Conservation (phyloP, 1,140 invertebrate genomes). For the Scaptomyza graminum region DNA sequence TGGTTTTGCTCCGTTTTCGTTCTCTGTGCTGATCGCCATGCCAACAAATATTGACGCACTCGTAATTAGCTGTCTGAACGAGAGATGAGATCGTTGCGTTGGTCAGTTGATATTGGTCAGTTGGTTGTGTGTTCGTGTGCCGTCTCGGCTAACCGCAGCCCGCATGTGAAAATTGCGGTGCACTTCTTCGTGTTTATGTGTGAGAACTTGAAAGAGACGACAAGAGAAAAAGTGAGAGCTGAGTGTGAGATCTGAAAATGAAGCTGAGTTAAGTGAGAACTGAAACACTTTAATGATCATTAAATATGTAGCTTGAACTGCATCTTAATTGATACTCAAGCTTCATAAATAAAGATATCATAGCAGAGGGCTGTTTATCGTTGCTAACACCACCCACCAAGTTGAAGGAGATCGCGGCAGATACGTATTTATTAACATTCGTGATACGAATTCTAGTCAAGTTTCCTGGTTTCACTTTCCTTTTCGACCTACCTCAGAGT, state of each 20-base stretch:
- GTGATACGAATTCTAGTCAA: too few relatives aligned
- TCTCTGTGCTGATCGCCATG: slow-evolving; percentile 5
- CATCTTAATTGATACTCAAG: slow-evolving; percentile 27
- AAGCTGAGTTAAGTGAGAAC: slow-evolving; percentile 30
- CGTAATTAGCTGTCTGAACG: neutral
- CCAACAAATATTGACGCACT: neutral
- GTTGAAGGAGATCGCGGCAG: too few relatives aligned
- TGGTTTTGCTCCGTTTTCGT: slow-evolving; percentile 37
- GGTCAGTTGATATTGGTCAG: slow-evolving; percentile 27
- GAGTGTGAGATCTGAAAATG: slow-evolving; percentile 32
- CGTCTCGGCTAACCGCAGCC: slow-evolving; percentile 54
- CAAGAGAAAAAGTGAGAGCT: neutral
- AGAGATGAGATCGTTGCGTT: slow-evolving; percentile 9
- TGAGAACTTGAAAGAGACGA: slow-evolving; percentile 1
- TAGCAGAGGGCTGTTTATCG: neutral
- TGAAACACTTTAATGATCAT: slow-evolving; percentile 8
- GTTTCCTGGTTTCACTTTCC: neutral
- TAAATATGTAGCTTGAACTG: slow-evolving; percentile 7
- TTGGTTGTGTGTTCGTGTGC: slow-evolving; percentile 11
- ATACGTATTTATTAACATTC: neutral
- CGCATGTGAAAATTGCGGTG: slow-evolving; percentile 52
- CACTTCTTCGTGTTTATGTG: slow-evolving; percentile 18
- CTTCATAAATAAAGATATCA: slow-evolving; percentile 11
- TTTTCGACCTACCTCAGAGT: slow-evolving; percentile 13
- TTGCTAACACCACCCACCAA: neutral